phyloP scores from a whole-genome alignment of 30 jellyfish, hydroid and myxozoan genomes.

The Pelagia noctiluca region DNA sequence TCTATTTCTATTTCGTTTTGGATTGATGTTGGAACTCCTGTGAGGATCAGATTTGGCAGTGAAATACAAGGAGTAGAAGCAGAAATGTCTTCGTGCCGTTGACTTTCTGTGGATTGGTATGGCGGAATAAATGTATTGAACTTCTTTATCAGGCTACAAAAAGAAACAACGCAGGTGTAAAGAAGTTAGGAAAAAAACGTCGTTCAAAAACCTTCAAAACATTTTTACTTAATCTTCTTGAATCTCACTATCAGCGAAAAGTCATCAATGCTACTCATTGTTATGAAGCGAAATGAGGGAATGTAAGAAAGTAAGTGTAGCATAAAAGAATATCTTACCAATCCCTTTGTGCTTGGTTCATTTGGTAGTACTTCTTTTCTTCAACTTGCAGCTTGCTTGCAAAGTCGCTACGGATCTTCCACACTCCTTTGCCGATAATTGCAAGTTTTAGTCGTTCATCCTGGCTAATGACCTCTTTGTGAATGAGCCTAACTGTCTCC shows the following conservation, averaged over 20 bases:
- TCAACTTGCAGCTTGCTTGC: constrained; percentile 9
- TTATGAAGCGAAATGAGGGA: not conserved
- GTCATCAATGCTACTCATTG: too few species aligned
- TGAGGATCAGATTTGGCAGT: not conserved
- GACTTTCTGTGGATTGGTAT: not conserved
- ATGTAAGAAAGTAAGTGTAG: not conserved
- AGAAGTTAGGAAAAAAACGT: too few species aligned
- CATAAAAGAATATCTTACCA: not conserved
- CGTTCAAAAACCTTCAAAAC: too few species aligned
- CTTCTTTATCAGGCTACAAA: not conserved
- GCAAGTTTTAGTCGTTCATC: constrained; percentile 25
- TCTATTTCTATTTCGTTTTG: not conserved
- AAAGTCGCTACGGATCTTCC: constrained; percentile 12
- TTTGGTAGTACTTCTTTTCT: constrained; percentile 18
- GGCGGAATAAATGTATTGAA: not conserved
- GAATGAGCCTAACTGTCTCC: constrained; percentile 43
- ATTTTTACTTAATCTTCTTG: too few species aligned
- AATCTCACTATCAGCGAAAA: too few species aligned
- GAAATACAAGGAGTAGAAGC: not conserved
- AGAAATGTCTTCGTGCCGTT: not conserved
- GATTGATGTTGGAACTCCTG: not conserved
- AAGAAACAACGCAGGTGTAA: too few species aligned
- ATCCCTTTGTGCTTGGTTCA: constrained; percentile 9
- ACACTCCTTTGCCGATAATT: constrained; percentile 15
- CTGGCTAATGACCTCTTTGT: constrained; percentile 36